phyloP scores from a whole-genome alignment of 2,888 invertebrate genomes.

The Colostygia pectinataria region DNA sequence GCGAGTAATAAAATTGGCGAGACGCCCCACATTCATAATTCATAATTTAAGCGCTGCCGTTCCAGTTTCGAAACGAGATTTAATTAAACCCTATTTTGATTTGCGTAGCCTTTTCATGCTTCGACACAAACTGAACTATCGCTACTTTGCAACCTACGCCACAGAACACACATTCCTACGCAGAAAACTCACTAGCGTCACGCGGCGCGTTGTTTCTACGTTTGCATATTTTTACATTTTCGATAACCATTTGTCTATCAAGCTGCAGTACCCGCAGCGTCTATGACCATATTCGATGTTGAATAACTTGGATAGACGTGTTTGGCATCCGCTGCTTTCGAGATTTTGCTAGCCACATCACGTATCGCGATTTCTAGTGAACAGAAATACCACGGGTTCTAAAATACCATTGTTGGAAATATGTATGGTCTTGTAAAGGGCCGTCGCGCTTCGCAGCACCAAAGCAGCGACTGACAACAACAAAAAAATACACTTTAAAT shows the following conservation, averaged over 20 bases:
- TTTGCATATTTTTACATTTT: slow-evolving; percentile 14
- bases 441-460: slow-evolving; percentile 21
- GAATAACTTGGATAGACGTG: slow-evolving; percentile 51
- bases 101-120: slow-evolving; percentile 7
- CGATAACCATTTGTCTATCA: slow-evolving; percentile 25
- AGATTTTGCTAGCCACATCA: slow-evolving; percentile 56
- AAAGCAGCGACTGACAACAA: slow-evolving; percentile 6
- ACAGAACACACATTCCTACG: neutral
- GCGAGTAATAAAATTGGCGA: slow-evolving; percentile 43
- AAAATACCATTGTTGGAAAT: slow-evolving; percentile 57
- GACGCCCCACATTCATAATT: slow-evolving; percentile 51
- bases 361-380: slow-evolving; percentile 57
- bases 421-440: slow-evolving; percentile 39
- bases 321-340: slow-evolving; percentile 50
- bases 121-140: neutral
- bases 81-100: slow-evolving; percentile 34
- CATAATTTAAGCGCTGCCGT: slow-evolving; percentile 49
- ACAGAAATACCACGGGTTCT: slow-evolving; percentile 50
- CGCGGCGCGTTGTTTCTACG: neutral
- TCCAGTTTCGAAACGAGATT: slow-evolving; percentile 36
- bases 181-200: neutral
- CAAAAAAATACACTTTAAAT: slow-evolving; percentile 4
- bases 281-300: slow-evolving; percentile 57
- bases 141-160: neutral
- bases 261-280: slow-evolving; percentile 42